Conservation (phyloP, 1,140 invertebrate genomes). For the Epicauta chinensis region DNA sequence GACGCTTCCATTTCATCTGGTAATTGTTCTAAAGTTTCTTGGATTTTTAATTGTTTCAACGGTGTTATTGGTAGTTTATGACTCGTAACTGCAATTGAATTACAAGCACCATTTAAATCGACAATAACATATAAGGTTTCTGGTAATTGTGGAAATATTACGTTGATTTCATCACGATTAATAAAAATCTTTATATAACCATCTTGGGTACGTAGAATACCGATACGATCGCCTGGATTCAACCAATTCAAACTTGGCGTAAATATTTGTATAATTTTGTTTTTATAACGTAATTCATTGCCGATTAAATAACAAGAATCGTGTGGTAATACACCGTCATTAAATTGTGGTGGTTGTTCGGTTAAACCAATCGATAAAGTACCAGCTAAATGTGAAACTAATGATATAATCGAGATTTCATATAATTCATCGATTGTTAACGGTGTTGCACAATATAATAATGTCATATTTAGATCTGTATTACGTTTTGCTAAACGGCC, state of each 20-base stretch:
- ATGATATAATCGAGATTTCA: slow-evolving; percentile 60
- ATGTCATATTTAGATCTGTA: slow-evolving; percentile 58
- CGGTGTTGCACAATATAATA: slow-evolving; percentile 67
- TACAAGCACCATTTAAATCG: slow-evolving; percentile 36
- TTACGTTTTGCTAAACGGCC: slow-evolving; percentile 58
- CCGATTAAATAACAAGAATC: slow-evolving; percentile 61
- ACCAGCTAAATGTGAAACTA: slow-evolving; percentile 63
- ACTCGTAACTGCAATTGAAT: slow-evolving; percentile 36
- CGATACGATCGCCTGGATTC: slow-evolving; percentile 64
- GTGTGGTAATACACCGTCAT: slow-evolving; percentile 50
- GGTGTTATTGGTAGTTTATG: slow-evolving; percentile 48
- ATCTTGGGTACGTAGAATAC: slow-evolving; percentile 56
- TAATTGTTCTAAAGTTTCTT: slow-evolving; percentile 58
- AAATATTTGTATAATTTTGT: slow-evolving; percentile 53
- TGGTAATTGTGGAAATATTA: slow-evolving; percentile 32
- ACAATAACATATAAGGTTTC: slow-evolving; percentile 34
- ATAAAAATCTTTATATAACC: slow-evolving; percentile 57
- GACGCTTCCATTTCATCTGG: slow-evolving; percentile 31
- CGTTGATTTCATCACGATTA: slow-evolving; percentile 73
- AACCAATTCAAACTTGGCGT: slow-evolving; percentile 75
- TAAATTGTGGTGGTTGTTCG: slow-evolving; percentile 51
- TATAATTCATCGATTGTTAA: slow-evolving; percentile 68
- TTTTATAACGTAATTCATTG: slow-evolving; percentile 59
- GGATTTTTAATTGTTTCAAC: slow-evolving; percentile 51
- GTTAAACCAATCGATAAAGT: slow-evolving; percentile 73